Evolutionary conservation across 2,113 vertebrate species (phyloP), one percentile per base, ranked within the genome.

Genomic region (Phyllopteryx taeniolatus): DNA sequence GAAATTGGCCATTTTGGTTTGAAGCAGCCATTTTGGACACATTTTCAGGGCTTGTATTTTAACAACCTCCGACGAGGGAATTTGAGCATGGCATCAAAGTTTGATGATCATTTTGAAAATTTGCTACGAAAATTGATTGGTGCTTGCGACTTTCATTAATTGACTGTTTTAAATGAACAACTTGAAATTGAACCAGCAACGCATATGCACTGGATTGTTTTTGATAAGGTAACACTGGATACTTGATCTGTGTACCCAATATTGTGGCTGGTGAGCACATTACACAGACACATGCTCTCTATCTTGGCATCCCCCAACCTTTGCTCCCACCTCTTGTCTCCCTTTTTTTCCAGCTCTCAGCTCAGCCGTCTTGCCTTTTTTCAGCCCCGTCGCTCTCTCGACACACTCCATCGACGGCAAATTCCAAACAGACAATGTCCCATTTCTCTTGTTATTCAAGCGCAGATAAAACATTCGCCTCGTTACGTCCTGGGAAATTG

Each of bases 401-500:
- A 68, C 56, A 81, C 77, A 83, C 76, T 78, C 80, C 76, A 68
- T 68, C 76, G 85, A 82, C 83, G 68, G 66, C 65, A n/a, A 79
- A 85, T 86, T 87, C 83, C 75, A 83, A 68, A 83, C 65, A 75
- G 80, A 75, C 74, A 84, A 71, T 72, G 70, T 84, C 47, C 56
- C 11, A 76, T 85, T 83, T 83, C 80, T 80, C 79, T 69, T 47
- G n/a, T 68, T 72, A 81, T 76, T 75, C 78, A 60, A 79, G 80
- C 83, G 78, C 86, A 83, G 75, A 80, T 73, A 74, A 81, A 72
- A 71, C 65, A 76, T 71, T 83, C 65, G 64, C 64, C 63, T 86
- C 71, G 83, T 87, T 86, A 79, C 75, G 67, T 68, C 67, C 83
- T 70, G 73, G 59, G 68, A 87, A 86, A 88, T 76, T 80, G 73